Base-by-base conservation (phyloP, 2,888 invertebrate species). In the Hypsopygia costalis region DNA sequence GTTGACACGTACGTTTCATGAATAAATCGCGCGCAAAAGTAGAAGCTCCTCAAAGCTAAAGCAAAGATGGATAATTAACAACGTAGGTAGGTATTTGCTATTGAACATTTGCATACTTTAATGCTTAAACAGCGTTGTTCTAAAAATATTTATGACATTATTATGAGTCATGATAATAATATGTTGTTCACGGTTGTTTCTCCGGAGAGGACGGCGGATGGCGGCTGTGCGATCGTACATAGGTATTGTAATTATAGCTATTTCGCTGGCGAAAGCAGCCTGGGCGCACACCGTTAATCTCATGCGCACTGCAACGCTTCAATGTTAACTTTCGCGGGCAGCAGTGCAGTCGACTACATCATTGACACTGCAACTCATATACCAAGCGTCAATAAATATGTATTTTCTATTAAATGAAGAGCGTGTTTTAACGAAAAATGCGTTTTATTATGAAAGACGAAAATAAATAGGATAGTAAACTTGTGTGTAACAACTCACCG, bases 261-360 rank as follows among this genome's bases (percentile, higher is more conserved):
- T 67, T 67, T 55, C 31, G 54, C 58, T 46, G 69, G 81, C 70
- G 83, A 85, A 83, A 83, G 85, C 75, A 59, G 70, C 56, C 49
- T 52, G 63, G 58, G 56, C 66, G 45, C 60, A 56, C 63, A 58
- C 67, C 67, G 73, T 75, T 79, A 78, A 78, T 78, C 69, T 62
- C 59, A 45, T 49, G 51, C 60, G 61, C 68, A 70, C 71, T 69
- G 68, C 68, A 60, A 64, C 63, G 60, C 61, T 61, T 58, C 77
- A 81, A 82, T 81, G 81, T 78, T 75, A 81, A 81, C 86, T 87
- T 87, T 87, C 85, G 71, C 85, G 65, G 56, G 63, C 58, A 64
- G 61, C 60, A 58, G 56, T 65, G 37, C 45, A 52, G 48, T 50
- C 41, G 40, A 46, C 44, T 33, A 45, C 41, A 46, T 48, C 43